These are phyloP conservation scores for Ferrisia virgata DNA, from an alignment of 2,888 invertebrate genomes.

Conservation along the genomic window DNA sequence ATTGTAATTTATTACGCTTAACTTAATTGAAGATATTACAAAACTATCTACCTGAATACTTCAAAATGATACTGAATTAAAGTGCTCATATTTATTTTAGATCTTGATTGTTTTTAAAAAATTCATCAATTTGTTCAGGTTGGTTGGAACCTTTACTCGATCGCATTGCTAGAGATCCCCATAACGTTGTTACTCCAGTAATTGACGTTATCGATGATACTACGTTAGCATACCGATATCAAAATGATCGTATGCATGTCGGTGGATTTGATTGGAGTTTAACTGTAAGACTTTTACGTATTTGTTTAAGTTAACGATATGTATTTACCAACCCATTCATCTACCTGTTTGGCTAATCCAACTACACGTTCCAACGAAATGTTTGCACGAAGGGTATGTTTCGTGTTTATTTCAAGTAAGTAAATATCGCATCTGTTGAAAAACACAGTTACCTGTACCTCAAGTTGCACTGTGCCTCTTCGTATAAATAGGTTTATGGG, in stretches of 20 bases:
- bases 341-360: no score
- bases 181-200: constrained; percentile 91
- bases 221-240: constrained; percentile 84
- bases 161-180: constrained; percentile 77
- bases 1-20: no score
- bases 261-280: constrained; percentile 92
- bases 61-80: not conserved
- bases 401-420: no score
- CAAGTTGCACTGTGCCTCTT: no score
- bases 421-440: no score
- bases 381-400: no score
- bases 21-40: no score
- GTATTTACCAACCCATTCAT: no score
- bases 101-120: not conserved
- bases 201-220: constrained; percentile 94
- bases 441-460: no score
- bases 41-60: no score
- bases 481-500: no score
- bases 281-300: constrained; percentile 57
- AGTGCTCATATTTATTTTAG: not conserved
- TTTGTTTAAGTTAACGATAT: not conserved
- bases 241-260: constrained; percentile 81
- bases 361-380: no score
- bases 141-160: constrained; percentile 92
- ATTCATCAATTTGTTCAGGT: constrained; percentile 57